Percentiles rank a stretch among this genome's conserved stretches.
Conservation (phyloP, 2,888 invertebrate species). For the Tipula confusa region DNA sequence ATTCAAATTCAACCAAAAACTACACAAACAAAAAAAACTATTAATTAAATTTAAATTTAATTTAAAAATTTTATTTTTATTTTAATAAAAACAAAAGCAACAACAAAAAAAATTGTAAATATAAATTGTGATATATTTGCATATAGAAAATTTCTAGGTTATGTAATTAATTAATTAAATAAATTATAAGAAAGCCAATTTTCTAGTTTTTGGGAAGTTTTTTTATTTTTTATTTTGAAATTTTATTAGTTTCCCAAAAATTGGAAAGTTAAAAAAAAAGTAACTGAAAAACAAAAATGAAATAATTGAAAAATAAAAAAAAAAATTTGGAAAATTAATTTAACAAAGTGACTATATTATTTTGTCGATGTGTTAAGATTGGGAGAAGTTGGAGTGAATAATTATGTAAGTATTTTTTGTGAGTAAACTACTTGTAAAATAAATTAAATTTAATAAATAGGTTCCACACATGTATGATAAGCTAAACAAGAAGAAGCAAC, state of each 20-base stretch:
- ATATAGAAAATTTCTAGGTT: conserved; percentile 20
- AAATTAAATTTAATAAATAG: background rate
- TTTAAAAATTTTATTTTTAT: background rate
- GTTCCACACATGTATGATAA: background rate
- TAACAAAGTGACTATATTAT: background rate
- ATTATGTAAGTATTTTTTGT: background rate
- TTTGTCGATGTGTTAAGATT: background rate
- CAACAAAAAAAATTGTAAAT: conserved; percentile 27
- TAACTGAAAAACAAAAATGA: background rate
- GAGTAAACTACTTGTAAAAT: no score
- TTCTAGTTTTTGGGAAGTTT: background rate
- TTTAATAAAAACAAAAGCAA: background rate
- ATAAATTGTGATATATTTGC: conserved; percentile 30
- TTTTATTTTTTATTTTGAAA: background rate
- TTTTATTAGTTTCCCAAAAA: conserved; percentile 3
- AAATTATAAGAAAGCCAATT: background rate
- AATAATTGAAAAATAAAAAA: background rate
- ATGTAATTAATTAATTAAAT: background rate
- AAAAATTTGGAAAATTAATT: background rate
- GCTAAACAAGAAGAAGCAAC: background rate
- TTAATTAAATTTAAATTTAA: conserved; percentile 8
- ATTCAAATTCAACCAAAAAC: background rate
- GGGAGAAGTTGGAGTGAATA: background rate
- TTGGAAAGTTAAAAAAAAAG: background rate
- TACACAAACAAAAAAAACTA: background rate